Conservation (phyloP, 2,113 vertebrate species). For the Lepus europaeus region DNA sequence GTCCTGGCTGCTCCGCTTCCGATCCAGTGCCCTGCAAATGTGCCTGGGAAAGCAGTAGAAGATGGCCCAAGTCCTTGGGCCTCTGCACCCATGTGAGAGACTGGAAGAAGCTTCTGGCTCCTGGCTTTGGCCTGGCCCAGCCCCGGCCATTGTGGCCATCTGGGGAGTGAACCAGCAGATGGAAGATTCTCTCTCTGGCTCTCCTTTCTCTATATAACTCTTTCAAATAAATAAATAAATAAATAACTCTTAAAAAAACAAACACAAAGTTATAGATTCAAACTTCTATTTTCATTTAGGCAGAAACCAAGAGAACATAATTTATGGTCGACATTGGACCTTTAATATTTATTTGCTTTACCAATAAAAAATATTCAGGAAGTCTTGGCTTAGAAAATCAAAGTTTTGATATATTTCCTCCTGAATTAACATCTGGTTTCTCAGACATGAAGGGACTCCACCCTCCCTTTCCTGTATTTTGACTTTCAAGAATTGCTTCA, state of each 20-base stretch:
- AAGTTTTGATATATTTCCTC: constrained; percentile 2
- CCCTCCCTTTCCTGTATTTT: constrained; percentile 1
- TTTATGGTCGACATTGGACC: constrained; percentile 29
- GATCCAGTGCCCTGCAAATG: no score
- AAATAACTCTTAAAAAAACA: neutral
- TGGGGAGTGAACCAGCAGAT: no score
- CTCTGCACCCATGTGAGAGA: no score
- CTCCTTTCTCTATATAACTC: no score
- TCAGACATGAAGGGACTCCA: neutral
- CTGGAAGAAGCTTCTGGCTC: no score
- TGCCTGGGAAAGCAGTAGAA: no score
- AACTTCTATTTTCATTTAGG: neutral
- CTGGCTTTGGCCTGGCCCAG: no score
- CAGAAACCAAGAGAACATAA: neutral
- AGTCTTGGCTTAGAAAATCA: constrained; percentile 15
- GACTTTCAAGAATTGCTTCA: constrained; percentile 20
- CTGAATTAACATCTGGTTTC: neutral
- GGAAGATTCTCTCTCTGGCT: no score
- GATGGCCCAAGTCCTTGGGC: no score
- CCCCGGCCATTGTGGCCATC: no score
- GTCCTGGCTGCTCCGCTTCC: no score
- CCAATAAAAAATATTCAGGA: constrained; percentile 38
- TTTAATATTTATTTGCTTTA: constrained; percentile 53
- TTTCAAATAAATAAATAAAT: no score
- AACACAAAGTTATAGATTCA: neutral